A percentile compares a stretch with the other conserved stretches of the same genome.
These are phyloP conservation scores for Therioaphis trifolii DNA, from an alignment of 2,888 invertebrate genomes.

Conservation along the genomic window DNA sequence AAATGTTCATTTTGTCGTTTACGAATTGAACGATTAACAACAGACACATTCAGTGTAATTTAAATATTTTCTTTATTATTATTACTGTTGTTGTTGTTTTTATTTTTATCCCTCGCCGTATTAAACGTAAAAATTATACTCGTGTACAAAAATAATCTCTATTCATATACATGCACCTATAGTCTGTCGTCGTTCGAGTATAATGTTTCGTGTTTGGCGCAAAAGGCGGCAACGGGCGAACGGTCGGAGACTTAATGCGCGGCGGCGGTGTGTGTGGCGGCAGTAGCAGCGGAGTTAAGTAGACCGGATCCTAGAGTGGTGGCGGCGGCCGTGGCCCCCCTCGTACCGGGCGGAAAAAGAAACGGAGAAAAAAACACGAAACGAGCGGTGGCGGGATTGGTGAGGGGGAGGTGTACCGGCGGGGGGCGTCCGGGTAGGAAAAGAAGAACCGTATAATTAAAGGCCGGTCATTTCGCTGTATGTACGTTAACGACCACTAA, in stretches of 20 bases:
- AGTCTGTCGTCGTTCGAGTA: no score
- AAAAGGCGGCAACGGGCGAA: background rate
- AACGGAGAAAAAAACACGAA: background rate
- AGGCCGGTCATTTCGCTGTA: slow-evolving; percentile 38
- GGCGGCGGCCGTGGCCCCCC: background rate
- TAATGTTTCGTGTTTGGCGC: background rate
- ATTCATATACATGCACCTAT: no score
- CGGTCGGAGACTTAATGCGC: no score
- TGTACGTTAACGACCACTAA: slow-evolving; percentile 56
- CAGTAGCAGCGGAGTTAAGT: background rate
- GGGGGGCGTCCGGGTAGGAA: background rate
- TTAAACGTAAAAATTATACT: no score
- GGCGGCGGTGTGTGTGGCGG: background rate
- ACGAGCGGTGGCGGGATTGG: background rate
- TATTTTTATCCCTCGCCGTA: background rate
- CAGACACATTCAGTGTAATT: slow-evolving; percentile 20
- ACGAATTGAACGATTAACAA: slow-evolving; percentile 19
- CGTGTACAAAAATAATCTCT: no score
- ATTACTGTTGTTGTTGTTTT: no score
- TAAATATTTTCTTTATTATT: background rate
- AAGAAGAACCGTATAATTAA: slow-evolving; percentile 52
- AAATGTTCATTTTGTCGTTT: background rate
- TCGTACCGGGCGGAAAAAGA: background rate
- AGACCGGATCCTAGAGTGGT: slow-evolving; percentile 5
- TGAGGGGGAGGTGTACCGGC: background rate